A percentile compares a stretch with the other conserved stretches of the same genome.
Conservation (phyloP, 1,140 invertebrate genomes). For the Drosophila ercepeae region DNA sequence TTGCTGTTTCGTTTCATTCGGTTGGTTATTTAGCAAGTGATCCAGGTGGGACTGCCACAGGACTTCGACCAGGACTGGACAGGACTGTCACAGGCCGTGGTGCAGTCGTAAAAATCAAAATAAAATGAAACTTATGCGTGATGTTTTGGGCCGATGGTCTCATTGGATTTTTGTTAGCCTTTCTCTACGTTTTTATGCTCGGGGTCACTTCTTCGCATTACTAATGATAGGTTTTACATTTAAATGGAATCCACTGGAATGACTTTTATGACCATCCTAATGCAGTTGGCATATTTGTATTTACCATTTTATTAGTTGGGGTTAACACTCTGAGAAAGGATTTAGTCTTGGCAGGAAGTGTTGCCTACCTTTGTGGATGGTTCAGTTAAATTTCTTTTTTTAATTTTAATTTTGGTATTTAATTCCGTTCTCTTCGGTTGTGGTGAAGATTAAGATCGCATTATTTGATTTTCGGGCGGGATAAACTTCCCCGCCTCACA, state of each 20-base stretch:
- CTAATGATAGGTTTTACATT: constrained; percentile 52
- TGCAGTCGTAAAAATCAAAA: constrained; percentile 83
- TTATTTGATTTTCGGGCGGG: not conserved
- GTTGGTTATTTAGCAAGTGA: constrained; percentile 76
- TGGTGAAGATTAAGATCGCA: too few relatives aligned
- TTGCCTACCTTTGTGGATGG: not conserved
- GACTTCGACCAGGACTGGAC: not conserved
- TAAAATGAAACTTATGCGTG: constrained; percentile 83
- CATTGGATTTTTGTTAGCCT: constrained; percentile 32
- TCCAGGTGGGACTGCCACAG: constrained; percentile 75
- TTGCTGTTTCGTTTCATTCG: constrained; percentile 45
- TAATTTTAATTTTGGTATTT: not conserved
- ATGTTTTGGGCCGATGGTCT: constrained; percentile 55
- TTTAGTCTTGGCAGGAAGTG: not conserved
- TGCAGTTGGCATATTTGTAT: constrained; percentile 6
- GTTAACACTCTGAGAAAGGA: not conserved
- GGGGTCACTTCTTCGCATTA: constrained; percentile 28
- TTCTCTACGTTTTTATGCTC: constrained; percentile 32
- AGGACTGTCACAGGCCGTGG: constrained; percentile 51
- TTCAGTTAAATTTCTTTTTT: not conserved
- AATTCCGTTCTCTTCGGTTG: too few relatives aligned
- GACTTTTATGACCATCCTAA: constrained; percentile 13
- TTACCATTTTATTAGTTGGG: not conserved
- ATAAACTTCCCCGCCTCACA: not conserved
- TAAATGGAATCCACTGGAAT: constrained; percentile 35